Percentiles rank a stretch among this genome's conserved stretches.
Evolutionary conservation across 2,797 vertebrate genomes (phyloP).

Genomic region (Falco biarmicus): DNA sequence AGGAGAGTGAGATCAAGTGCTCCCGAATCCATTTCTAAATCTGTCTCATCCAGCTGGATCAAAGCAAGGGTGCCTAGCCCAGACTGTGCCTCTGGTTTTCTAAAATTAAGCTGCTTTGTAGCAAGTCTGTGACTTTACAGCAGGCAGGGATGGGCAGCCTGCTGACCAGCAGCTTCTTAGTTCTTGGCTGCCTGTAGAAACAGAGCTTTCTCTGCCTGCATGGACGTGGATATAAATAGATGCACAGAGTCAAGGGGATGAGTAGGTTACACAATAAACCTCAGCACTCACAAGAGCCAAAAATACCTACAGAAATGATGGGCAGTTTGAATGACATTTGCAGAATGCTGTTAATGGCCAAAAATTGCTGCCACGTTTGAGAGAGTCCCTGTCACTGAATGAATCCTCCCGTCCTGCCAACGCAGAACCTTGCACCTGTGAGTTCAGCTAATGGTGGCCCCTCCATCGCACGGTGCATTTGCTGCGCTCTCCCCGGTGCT

Average conservation of each 20-base stretch:
- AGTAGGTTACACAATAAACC: not conserved
- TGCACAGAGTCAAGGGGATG: not conserved
- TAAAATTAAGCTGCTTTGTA: not conserved
- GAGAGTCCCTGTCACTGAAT: not conserved
- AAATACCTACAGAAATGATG: conserved; percentile 21
- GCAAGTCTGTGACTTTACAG: not conserved
- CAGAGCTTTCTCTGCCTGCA: not conserved
- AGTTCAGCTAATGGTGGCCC: not conserved
- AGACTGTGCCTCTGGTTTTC: accelerated
- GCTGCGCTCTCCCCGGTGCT: not conserved
- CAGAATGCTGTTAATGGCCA: conserved; percentile 31
- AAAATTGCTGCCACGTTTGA: not conserved
- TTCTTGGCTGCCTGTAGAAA: not conserved
- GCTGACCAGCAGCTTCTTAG: not conserved
- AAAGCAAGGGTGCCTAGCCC: not conserved
- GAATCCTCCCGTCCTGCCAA: not conserved
- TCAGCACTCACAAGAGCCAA: not conserved
- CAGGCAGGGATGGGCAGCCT: not conserved
- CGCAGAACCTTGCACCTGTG: accelerated
- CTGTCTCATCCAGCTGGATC: not conserved
- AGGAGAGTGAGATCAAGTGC: not conserved
- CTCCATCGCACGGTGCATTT: accelerated
- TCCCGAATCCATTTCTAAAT: not conserved
- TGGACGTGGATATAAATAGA: not conserved
- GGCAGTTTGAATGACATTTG: conserved; percentile 3